Conservation (phyloP, 2,888 invertebrate genomes). For the Heliconius sara region DNA sequence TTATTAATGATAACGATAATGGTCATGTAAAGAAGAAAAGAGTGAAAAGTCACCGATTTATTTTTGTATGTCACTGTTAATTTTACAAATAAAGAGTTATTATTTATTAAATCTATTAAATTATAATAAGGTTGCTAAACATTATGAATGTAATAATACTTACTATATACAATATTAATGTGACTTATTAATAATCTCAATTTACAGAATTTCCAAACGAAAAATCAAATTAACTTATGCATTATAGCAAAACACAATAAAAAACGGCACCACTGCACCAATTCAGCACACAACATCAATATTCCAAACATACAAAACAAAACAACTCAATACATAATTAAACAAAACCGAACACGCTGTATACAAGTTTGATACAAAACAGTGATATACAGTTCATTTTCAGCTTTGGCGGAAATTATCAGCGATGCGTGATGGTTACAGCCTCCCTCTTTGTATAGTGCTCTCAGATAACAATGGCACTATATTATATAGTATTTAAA, state of each 20-base stretch:
- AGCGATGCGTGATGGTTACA: conserved; percentile 62
- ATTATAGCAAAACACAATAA: background rate
- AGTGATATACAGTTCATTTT: conserved; percentile 71
- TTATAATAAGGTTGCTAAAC: background rate
- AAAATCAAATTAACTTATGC: background rate
- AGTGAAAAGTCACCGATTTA: background rate
- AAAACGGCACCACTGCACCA: background rate
- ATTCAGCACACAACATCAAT: background rate
- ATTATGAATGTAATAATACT: background rate
- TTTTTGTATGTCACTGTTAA: background rate
- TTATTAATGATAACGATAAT: too few relatives aligned
- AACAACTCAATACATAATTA: background rate
- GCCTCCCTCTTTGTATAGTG: conserved; percentile 47
- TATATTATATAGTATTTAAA: conserved; percentile 46
- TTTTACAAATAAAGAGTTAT: background rate
- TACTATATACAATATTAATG: background rate
- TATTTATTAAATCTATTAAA: background rate
- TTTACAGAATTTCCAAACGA: background rate
- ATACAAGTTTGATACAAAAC: conserved; percentile 51
- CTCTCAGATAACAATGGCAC: conserved; percentile 45
- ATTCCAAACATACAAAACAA: background rate
- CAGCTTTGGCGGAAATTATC: conserved; percentile 63
- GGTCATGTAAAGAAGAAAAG: too few relatives aligned
- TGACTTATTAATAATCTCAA: background rate
- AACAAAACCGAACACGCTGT: conserved; percentile 45